phyloP scores from a whole-genome alignment of 1,140 invertebrate genomes.

The Bombus confusus region DNA sequence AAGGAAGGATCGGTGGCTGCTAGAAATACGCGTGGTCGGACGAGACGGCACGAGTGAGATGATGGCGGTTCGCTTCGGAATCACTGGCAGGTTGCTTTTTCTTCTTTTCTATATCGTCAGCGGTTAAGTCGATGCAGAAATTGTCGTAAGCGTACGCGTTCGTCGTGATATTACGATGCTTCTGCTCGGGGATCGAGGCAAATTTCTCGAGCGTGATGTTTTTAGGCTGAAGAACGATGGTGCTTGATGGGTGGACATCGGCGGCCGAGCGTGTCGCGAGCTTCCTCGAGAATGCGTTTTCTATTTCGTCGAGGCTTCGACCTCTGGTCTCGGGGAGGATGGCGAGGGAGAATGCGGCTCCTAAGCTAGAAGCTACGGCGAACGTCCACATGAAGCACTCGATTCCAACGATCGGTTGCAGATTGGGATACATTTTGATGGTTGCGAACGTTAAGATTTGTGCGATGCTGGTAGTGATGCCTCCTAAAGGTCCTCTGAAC shows the following conservation, averaged over 20 bases:
- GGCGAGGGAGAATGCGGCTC: slow-evolving; percentile 86
- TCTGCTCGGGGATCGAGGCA: slow-evolving; percentile 70
- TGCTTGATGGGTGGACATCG: slow-evolving; percentile 18
- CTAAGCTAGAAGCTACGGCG: slow-evolving; percentile 85
- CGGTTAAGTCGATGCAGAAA: slow-evolving; percentile 68
- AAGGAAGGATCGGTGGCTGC: too few species aligned
- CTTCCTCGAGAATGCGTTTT: slow-evolving; percentile 83
- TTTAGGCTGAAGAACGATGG: slow-evolving; percentile 55
- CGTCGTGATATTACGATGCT: slow-evolving; percentile 52
- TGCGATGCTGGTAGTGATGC: slow-evolving; percentile 87
- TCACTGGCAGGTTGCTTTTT: slow-evolving; percentile 5
- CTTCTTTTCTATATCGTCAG: slow-evolving; percentile 53
- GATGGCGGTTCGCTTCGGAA: not conserved
- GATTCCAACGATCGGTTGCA: slow-evolving; percentile 84
- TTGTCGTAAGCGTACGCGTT: slow-evolving; percentile 74
- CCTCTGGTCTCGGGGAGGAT: slow-evolving; percentile 92
- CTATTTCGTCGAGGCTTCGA: slow-evolving; percentile 90
- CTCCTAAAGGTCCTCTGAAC: slow-evolving; percentile 87
- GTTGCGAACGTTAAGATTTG: slow-evolving; percentile 88
- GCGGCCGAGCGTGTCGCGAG: not conserved
- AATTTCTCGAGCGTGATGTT: slow-evolving; percentile 73
- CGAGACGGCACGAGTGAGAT: slow-evolving; percentile 35
- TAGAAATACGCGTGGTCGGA: slow-evolving; percentile 52
- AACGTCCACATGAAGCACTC: slow-evolving; percentile 91
- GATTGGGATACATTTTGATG: slow-evolving; percentile 87